A percentile compares a stretch with the other conserved stretches of the same genome.
Evolutionary conservation across 1,140 invertebrate species (phyloP).

Genomic region (Drosophila carrolli): DNA sequence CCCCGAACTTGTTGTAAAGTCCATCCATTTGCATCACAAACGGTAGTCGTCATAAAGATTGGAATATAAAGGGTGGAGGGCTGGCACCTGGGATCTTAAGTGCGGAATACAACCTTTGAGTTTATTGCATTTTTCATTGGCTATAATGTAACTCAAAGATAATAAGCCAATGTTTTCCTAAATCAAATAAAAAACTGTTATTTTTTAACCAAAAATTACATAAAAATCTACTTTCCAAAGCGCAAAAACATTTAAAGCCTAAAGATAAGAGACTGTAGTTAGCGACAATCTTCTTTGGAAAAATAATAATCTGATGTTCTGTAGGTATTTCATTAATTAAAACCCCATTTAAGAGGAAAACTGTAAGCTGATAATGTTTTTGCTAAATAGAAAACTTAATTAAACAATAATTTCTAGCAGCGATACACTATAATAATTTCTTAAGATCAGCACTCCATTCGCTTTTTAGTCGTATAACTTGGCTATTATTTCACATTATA

Average conservation of each 20-base stretch:
- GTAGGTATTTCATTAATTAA: background rate
- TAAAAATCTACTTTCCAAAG: background rate
- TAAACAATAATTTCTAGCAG: background rate
- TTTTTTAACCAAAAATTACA: background rate
- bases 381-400: background rate
- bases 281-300: slow-evolving; percentile 18
- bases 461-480: background rate
- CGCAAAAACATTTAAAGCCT: background rate
- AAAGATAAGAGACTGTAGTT: slow-evolving; percentile 7
- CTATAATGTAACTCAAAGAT: background rate
- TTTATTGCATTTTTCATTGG: background rate
- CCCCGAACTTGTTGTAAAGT: slow-evolving; percentile 25
- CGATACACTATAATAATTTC: background rate
- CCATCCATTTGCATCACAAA: slow-evolving; percentile 23
- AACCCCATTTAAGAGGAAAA: background rate
- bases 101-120: background rate
- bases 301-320: slow-evolving; percentile 21
- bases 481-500: background rate
- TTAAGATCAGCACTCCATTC: background rate
- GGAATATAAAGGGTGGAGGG: background rate
- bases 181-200: background rate
- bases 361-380: background rate
- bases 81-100: background rate
- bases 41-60: slow-evolving; percentile 25
- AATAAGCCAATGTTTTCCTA: background rate